Evolutionary conservation across 1,140 invertebrate species (phyloP), one percentile per base, ranked within the genome.

Genomic region (Bursaphelenchus mucronatus): DNA sequence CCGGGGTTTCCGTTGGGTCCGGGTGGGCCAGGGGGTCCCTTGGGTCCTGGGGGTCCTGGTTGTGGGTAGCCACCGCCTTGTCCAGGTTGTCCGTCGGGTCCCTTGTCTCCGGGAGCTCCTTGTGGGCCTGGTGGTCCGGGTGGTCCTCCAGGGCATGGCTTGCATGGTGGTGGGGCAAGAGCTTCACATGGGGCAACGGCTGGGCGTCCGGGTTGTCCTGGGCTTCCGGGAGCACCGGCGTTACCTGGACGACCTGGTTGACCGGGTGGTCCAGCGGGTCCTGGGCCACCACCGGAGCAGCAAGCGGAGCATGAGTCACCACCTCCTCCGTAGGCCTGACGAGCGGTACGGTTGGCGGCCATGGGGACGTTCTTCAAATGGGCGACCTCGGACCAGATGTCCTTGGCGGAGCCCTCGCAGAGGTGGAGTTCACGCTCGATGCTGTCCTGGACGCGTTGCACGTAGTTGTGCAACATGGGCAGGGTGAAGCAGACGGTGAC

Each of bases 341-440:
- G 69, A 11, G 41, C 45, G 46, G 69, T 71, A 45, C 54, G 54
- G 45, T 71, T 71, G 15, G 17, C 51, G 46, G 61, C 61, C 44
- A 64, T 44, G 30, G 71, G 71, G 45, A 69, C 56, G 50, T 63
- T 66, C 67, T 74, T 74, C 10, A 74, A 64, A 7, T 51, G 39
- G 61, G 70, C 67, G 30, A 74, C 72, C 55, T 74, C 72, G 19
- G 68, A 55, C 72, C 72, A 74, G 64, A 74, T 74, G 50, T 74
- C 72, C 47, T 72, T 73, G 41, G 72, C 72, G 39, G 72, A 74
- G 17, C 70, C 70, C 71, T 71, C 15, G 49, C 49, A 50, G 49
- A 50, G 19, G 49, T 17, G 15, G 15, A 50, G 49, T 5, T 50
- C 49, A 30, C 49, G 49, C 15, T 50, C 49, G 15, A 50, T 50